phyloP scores from a whole-genome alignment of 2,888 invertebrate species.

The Ormyrus pomaceus region DNA sequence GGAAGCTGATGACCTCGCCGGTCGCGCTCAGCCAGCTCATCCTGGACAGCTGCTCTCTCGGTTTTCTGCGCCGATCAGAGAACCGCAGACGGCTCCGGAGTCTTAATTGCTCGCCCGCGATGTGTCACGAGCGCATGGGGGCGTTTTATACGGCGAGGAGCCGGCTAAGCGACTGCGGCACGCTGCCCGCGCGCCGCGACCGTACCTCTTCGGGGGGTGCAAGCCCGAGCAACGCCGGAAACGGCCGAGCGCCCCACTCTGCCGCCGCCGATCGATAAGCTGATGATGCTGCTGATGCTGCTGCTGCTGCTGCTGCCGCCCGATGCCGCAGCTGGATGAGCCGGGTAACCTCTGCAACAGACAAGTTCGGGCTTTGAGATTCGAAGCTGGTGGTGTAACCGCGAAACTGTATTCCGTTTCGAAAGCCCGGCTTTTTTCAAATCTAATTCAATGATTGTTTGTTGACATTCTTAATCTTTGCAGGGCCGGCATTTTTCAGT shows the following conservation, averaged over 20 bases:
- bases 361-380: too few species aligned
- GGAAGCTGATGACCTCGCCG: constrained; percentile 79
- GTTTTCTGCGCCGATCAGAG: too few species aligned
- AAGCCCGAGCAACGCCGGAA: too few species aligned
- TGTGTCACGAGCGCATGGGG: constrained; percentile 11
- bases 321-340: too few species aligned
- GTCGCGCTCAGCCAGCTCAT: constrained; percentile 77
- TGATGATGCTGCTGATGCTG: background rate
- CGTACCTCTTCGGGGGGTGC: too few species aligned
- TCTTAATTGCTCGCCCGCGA: background rate
- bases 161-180: constrained; percentile 13
- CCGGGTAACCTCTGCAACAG: too few species aligned
- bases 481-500: too few species aligned
- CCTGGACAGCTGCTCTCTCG: background rate
- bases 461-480: too few species aligned
- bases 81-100: background rate
- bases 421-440: too few species aligned
- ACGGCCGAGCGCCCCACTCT: background rate
- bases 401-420: too few species aligned
- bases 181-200: background rate
- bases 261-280: background rate
- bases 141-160: background rate
- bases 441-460: too few species aligned
- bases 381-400: too few species aligned
- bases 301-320: background rate